These are phyloP conservation scores for Gymnocephalus cernua DNA, from an alignment of 2,113 vertebrate genomes.

Conservation along the genomic window DNA sequence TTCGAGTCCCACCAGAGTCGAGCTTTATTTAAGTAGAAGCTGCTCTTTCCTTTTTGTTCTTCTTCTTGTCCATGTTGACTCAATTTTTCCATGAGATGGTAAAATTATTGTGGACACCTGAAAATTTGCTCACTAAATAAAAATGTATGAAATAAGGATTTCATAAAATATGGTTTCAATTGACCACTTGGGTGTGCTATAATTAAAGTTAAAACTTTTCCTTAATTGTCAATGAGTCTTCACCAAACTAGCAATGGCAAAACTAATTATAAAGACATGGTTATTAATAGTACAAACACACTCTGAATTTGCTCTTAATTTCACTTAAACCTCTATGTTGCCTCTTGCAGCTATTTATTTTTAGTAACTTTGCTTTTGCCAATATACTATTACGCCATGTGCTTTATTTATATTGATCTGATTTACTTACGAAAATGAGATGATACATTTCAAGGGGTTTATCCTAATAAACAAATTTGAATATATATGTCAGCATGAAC, in stretches of 20 bases:
- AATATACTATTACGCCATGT: background rate
- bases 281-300: background rate
- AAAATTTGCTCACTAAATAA: background rate
- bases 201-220: background rate
- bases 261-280: background rate
- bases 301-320: background rate
- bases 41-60: background rate
- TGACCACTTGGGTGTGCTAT: constrained; percentile 49
- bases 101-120: background rate
- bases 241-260: background rate
- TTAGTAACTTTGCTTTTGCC: background rate
- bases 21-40: background rate
- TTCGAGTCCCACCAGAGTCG: background rate
- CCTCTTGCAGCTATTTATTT: background rate
- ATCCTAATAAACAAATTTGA: no score
- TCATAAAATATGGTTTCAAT: background rate
- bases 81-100: background rate
- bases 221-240: background rate
- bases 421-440: background rate
- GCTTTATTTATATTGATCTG: background rate
- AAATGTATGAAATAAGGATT: background rate
- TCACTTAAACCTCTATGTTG: background rate
- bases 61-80: background rate
- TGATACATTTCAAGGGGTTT: no score
- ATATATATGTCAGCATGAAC: background rate